These are phyloP conservation scores for Hybos culiciformis DNA, from an alignment of 2,888 invertebrate genomes.

Conservation along the genomic window DNA sequence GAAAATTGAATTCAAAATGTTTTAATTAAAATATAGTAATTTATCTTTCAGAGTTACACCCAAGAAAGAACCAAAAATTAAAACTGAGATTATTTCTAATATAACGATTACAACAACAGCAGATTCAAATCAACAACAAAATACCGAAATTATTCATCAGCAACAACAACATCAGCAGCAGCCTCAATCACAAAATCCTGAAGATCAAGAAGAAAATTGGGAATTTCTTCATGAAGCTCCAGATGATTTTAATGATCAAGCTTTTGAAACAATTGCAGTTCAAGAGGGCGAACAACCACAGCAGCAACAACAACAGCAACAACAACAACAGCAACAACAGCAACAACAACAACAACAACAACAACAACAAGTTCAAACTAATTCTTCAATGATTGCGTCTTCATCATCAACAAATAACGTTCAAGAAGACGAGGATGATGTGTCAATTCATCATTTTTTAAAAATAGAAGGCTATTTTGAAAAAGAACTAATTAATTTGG, in stretches of 20 bases:
- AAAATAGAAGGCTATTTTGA: conserved; percentile 33
- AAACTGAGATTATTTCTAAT: neutral
- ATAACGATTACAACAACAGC: conserved; percentile 12
- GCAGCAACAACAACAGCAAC: conserved; percentile 8
- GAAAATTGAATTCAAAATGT: no score
- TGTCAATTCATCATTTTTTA: conserved; percentile 30
- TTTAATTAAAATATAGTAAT: no score
- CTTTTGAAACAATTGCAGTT: neutral
- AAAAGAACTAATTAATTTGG: conserved; percentile 27
- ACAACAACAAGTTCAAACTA: conserved; percentile 9
- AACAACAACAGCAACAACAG: conserved; percentile 9
- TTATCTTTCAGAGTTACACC: conserved; percentile 15
- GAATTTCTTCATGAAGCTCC: neutral
- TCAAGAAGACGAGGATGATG: conserved; percentile 28
- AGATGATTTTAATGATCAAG: neutral
- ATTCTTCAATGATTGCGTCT: conserved; percentile 1
- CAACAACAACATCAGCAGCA: conserved; percentile 17
- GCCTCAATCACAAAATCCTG: neutral
- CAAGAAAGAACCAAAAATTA: conserved; percentile 10
- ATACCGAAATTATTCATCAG: conserved; percentile 18
- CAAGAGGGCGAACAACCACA: neutral
- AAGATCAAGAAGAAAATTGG: conserved; percentile 2
- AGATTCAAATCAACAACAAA: conserved; percentile 18
- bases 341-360: conserved; percentile 12
- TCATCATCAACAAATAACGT: neutral